Evolutionary conservation across 2,888 invertebrate species (phyloP).

Genomic region (Synanthedon andrenaeformis): DNA sequence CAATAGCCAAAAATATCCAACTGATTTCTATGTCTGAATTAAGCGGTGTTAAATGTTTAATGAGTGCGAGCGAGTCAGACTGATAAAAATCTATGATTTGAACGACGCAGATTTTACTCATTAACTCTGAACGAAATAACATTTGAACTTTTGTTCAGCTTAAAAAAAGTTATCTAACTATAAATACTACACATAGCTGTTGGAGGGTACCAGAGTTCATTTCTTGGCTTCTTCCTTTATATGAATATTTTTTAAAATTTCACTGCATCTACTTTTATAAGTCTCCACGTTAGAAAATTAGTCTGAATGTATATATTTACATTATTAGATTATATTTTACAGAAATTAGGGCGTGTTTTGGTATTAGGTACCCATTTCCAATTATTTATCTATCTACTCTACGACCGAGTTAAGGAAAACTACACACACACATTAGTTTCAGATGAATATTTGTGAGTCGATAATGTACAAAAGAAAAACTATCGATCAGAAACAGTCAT

Average conservation of each 20-base stretch:
- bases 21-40: too few species aligned
- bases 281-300: slow-evolving; percentile 46
- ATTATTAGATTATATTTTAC: slow-evolving; percentile 20
- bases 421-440: slow-evolving; percentile 24
- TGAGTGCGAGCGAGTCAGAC: too few species aligned
- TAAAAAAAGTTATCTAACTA: too few species aligned
- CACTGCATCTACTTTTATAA: not conserved
- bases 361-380: slow-evolving; percentile 17
- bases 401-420: slow-evolving; percentile 36
- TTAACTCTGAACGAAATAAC: too few species aligned
- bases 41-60: too few species aligned
- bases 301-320: slow-evolving; percentile 25
- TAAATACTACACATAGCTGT: too few species aligned
- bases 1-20: too few species aligned
- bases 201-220: too few species aligned
- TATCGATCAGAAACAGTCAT: not conserved
- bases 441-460: not conserved
- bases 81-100: too few species aligned
- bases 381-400: slow-evolving; percentile 18
- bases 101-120: too few species aligned
- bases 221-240: not conserved
- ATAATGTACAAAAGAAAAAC: not conserved
- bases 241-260: not conserved
- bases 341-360: slow-evolving; percentile 31
- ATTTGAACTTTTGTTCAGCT: too few species aligned